A percentile compares a stretch with the other conserved stretches of the same genome.
Conservation (phyloP, 1,140 invertebrate genomes). For the Euwallacea similis region DNA sequence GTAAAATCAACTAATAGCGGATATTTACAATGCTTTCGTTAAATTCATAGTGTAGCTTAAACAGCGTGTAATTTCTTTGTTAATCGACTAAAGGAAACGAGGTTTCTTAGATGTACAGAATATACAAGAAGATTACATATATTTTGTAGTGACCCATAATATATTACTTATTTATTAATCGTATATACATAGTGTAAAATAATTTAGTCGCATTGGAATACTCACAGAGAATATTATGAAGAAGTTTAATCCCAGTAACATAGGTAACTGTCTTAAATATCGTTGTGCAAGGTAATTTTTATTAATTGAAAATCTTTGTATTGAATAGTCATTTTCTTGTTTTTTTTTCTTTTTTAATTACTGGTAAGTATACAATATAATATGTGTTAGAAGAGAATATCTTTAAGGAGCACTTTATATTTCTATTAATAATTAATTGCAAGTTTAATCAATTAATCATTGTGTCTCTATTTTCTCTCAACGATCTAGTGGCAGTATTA, state of each 20-base stretch:
- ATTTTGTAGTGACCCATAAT: conserved; percentile 26
- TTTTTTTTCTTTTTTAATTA: not conserved
- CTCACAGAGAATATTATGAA: conserved; percentile 10
- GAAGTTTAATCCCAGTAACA: conserved; percentile 7
- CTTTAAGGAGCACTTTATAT: too few relatives aligned
- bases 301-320: too few relatives aligned
- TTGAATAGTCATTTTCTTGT: too few relatives aligned
- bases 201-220: conserved; percentile 14
- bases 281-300: too few relatives aligned
- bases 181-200: conserved; percentile 21
- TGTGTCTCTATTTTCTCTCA: too few relatives aligned
- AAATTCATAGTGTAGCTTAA: not conserved
- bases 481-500: too few relatives aligned
- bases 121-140: conserved; percentile 19
- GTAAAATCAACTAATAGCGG: too few relatives aligned
- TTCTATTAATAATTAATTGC: too few relatives aligned
- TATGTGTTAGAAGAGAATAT: too few relatives aligned
- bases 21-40: not conserved
- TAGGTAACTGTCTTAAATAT: too few relatives aligned
- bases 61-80: not conserved
- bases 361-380: too few relatives aligned
- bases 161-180: conserved; percentile 13
- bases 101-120: conserved; percentile 17
- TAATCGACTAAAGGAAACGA: conserved; percentile 6
- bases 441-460: too few relatives aligned